Base-by-base conservation (phyloP, 2,113 vertebrate genomes). In the Psammodynastes pulverulentus region DNA sequence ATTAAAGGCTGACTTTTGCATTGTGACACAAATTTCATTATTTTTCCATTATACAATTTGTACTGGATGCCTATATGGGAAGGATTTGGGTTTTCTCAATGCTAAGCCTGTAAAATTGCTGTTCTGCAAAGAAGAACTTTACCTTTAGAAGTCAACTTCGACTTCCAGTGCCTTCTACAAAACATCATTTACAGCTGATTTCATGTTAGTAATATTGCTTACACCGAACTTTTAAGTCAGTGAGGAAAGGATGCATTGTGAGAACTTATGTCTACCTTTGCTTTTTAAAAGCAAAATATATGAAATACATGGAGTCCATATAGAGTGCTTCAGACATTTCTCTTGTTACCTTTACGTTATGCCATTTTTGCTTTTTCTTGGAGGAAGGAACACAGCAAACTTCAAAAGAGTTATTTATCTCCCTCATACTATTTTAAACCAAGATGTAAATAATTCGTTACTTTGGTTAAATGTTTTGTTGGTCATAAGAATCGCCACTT, bases 391-490 rank as follows among this genome's bases (percentile, higher is more conserved):
- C 23, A 89, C 1, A 39, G 39, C 12, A 87, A 94, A 91, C 72
- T 43, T 79, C 19, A 23, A 84, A 88, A 88, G 94, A 21, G 21
- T 17, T 89, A 89, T 91, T 12, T 86, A n/a, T 5, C 56, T 84
- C 7, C 6, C 24, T 92, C 48, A 48, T 89, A 58, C 51, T 46
- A 49, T 92, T 95, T 89, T n/a, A 54, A 84, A 93, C 91, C 46
- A 84, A 95, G 95, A 92, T 87, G 17, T 92, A 92, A 92, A n/a
- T 87, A 62, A 43, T 56, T 90, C 1, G n/a, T 91, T 94, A 72
- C 95, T 90, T 93, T 91, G 96, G 34, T 17, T 91, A 93, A 88
- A 95, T 92, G n/a, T 43, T 51, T 29, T 79, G 94, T 91, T 95
- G 94, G 93, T 88, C 52, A 1, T 91, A 92, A 86, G n/a, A 93